Percentiles rank a stretch among this genome's conserved stretches.
Conservation (phyloP, 2,888 invertebrate species). For the Acronicta leporina region DNA sequence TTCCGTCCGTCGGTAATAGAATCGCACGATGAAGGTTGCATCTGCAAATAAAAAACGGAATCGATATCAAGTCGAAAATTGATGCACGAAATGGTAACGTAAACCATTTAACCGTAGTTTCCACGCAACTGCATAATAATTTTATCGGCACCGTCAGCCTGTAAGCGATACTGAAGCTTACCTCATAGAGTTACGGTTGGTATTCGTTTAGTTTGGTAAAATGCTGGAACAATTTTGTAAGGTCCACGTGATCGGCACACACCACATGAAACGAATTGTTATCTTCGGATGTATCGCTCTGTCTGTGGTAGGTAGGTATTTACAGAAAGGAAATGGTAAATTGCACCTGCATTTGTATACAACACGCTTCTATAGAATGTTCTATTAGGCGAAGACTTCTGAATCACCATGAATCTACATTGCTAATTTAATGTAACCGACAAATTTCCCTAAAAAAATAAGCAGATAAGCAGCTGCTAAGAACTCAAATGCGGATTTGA, state of each 20-base stretch:
- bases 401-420: not conserved
- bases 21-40: slow-evolving; percentile 14
- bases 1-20: slow-evolving; percentile 8
- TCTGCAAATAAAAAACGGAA: slow-evolving; percentile 36
- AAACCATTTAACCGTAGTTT: slow-evolving; percentile 58
- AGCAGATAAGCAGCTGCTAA: no score
- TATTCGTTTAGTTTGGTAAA: slow-evolving; percentile 9
- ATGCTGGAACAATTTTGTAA: slow-evolving; percentile 39
- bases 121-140: slow-evolving; percentile 59
- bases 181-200: not conserved
- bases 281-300: slow-evolving; percentile 52
- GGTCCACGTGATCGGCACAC: slow-evolving; percentile 44
- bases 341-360: slow-evolving; percentile 7
- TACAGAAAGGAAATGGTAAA: slow-evolving; percentile 39
- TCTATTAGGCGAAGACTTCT: slow-evolving; percentile 2
- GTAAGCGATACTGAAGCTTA: slow-evolving; percentile 20
- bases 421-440: no score
- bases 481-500: no score
- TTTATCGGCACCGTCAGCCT: slow-evolving; percentile 20
- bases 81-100: slow-evolving; percentile 62
- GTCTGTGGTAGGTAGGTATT: slow-evolving; percentile 7
- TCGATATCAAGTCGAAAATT: slow-evolving; percentile 53
- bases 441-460: no score
- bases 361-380: slow-evolving; percentile 3
- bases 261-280: slow-evolving; percentile 48